phyloP scores from a whole-genome alignment of 2,113 vertebrate genomes.

The Pseudolaguvia tuberculata region DNA sequence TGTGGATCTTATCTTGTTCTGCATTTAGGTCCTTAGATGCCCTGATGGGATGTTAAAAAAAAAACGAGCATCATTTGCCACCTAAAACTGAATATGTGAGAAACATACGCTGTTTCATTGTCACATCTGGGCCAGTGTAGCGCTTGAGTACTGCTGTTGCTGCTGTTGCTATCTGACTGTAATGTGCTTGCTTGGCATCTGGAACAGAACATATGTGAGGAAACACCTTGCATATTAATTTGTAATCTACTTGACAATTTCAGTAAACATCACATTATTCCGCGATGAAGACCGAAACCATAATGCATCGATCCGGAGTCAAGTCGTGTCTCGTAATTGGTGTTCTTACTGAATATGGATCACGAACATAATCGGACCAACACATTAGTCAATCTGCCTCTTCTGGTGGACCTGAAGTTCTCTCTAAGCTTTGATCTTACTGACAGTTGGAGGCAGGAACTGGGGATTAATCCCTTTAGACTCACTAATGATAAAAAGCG shows the following conservation, averaged over 20 bases:
- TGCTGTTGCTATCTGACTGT: constrained; percentile 31
- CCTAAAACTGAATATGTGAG: neutral
- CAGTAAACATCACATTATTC: constrained; percentile 67
- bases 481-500: too few relatives aligned
- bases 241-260: constrained; percentile 70
- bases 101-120: neutral
- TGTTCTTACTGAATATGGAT: constrained; percentile 72
- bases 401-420: constrained; percentile 55
- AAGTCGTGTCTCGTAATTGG: constrained; percentile 57
- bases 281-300: constrained; percentile 60
- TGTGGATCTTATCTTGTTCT: constrained; percentile 6
- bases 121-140: neutral
- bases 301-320: constrained; percentile 66
- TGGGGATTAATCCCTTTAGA: too few relatives aligned
- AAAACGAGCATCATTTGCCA: neutral
- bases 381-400: constrained; percentile 65
- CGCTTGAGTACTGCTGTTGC: constrained; percentile 1
- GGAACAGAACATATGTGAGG: constrained; percentile 49
- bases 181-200: constrained; percentile 44
- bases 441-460: too few relatives aligned
- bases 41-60: neutral
- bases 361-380: constrained; percentile 58
- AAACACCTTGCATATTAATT: constrained; percentile 66
- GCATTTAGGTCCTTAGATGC: constrained; percentile 23
- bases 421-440: constrained; percentile 22